phyloP scores from a whole-genome alignment of 2,888 invertebrate species.

The Drosophila atripex region DNA sequence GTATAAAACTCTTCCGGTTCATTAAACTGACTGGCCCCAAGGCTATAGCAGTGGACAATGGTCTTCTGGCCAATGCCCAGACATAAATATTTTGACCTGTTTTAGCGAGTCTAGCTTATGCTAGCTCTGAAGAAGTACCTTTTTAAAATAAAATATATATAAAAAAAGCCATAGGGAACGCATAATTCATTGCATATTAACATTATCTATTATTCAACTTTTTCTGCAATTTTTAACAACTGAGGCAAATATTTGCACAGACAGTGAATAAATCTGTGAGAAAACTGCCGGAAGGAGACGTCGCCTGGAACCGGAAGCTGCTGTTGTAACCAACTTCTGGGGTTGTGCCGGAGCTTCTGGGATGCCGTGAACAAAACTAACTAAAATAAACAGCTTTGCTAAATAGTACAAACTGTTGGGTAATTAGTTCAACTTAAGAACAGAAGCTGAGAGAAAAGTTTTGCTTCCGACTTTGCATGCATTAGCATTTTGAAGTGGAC shows the following conservation, averaged over 20 bases:
- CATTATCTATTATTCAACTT: neutral
- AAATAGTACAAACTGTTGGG: conserved; percentile 29
- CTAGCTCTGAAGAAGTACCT: neutral
- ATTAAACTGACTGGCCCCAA: conserved; percentile 55
- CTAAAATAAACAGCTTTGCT: conserved; percentile 21
- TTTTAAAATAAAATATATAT: too few species aligned
- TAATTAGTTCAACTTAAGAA: conserved; percentile 28
- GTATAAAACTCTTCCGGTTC: conserved; percentile 73
- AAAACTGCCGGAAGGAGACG: conserved; percentile 19
- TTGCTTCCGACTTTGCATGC: conserved; percentile 10
- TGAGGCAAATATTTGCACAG: conserved; percentile 30
- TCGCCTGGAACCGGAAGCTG: neutral
- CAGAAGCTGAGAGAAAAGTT: conserved; percentile 18
- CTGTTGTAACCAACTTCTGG: conserved; percentile 5
- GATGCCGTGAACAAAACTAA: conserved; percentile 4
- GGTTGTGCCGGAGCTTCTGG: conserved; percentile 8
- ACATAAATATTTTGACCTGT: conserved; percentile 24
- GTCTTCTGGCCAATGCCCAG: conserved; percentile 14
- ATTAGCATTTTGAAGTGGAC: conserved; percentile 13
- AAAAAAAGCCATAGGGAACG: too few species aligned
- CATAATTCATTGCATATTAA: neutral
- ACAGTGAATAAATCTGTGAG: conserved; percentile 12
- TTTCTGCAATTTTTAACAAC: neutral
- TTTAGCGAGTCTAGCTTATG: conserved; percentile 1
- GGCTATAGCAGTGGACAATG: conserved; percentile 15